Conservation (phyloP, 2,888 invertebrate genomes). For the Leptogaster cylindrica region DNA sequence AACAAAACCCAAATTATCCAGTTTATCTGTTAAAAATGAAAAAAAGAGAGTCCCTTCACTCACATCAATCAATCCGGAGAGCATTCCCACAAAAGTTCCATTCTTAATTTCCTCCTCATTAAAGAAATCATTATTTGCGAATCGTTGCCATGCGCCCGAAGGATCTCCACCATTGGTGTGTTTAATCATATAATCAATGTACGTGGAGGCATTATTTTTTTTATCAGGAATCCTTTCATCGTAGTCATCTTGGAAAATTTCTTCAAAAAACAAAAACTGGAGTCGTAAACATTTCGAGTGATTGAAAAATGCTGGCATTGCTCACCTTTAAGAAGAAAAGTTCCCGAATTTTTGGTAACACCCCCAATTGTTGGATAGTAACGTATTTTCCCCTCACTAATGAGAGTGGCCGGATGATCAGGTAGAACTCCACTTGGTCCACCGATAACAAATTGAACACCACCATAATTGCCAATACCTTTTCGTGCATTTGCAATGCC, state of each 20-base stretch:
- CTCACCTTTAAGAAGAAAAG: slow-evolving; percentile 62
- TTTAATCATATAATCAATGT: slow-evolving; percentile 55
- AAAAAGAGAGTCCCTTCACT: slow-evolving; percentile 48
- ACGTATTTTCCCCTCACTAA: slow-evolving; percentile 55
- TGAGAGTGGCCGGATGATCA: slow-evolving; percentile 56
- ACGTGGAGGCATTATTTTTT: slow-evolving; percentile 51
- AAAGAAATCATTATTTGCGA: slow-evolving; percentile 56
- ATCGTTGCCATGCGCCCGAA: slow-evolving; percentile 54
- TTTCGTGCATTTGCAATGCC: slow-evolving; percentile 51
- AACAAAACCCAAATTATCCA: background rate
- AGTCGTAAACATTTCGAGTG: background rate
- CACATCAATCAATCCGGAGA: slow-evolving; percentile 64
- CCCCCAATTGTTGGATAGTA: slow-evolving; percentile 62
- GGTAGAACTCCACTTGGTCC: slow-evolving; percentile 59
- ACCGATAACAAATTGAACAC: slow-evolving; percentile 57
- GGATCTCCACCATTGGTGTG: slow-evolving; percentile 58
- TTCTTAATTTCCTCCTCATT: slow-evolving; percentile 55
- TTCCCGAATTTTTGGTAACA: slow-evolving; percentile 63
- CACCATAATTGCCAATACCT: slow-evolving; percentile 55
- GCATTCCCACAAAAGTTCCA: slow-evolving; percentile 61
- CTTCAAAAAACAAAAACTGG: too few species aligned
- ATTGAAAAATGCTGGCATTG: too few species aligned
- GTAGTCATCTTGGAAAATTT: slow-evolving; percentile 56
- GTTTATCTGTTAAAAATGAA: too few species aligned
- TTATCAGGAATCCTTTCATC: slow-evolving; percentile 56